These are phyloP conservation scores for Furcula furcula DNA, from an alignment of 2,888 invertebrate genomes.

Conservation along the genomic window DNA sequence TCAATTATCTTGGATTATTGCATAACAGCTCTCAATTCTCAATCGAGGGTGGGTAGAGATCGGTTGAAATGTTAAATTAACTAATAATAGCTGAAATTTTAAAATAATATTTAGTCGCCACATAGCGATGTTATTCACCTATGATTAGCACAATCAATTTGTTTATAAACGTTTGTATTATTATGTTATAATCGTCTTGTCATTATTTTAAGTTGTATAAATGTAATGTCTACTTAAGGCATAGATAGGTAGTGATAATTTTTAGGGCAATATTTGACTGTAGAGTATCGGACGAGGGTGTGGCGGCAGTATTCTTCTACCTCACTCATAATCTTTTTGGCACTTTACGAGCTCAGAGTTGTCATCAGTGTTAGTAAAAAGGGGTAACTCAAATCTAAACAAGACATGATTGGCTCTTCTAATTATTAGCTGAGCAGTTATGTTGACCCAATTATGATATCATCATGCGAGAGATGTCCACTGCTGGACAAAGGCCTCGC, in stretches of 20 bases:
- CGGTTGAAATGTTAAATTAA: constrained; percentile 30
- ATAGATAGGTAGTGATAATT: constrained; percentile 78
- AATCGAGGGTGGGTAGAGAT: no score
- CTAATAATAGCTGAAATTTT: constrained; percentile 49
- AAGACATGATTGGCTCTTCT: no score
- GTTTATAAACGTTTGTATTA: constrained; percentile 57
- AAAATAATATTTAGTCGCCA: constrained; percentile 39
- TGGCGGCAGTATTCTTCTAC: constrained; percentile 14
- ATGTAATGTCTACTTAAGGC: constrained; percentile 76
- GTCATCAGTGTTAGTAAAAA: no score
- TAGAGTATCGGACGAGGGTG: constrained; percentile 47
- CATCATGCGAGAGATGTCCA: no score
- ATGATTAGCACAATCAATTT: constrained; percentile 76
- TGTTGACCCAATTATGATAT: no score
- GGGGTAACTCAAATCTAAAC: no score
- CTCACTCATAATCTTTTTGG: no score
- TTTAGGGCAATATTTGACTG: constrained; percentile 67
- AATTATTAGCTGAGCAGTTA: no score
- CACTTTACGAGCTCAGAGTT: no score
- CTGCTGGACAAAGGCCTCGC: no score
- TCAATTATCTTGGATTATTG: no score
- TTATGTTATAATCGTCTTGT: constrained; percentile 77
- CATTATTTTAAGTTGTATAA: constrained; percentile 81
- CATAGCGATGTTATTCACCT: constrained; percentile 44
- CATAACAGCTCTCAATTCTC: no score